Evolutionary conservation across 1,140 invertebrate genomes (phyloP).

Genomic region (Wasmannia auropunctata): DNA sequence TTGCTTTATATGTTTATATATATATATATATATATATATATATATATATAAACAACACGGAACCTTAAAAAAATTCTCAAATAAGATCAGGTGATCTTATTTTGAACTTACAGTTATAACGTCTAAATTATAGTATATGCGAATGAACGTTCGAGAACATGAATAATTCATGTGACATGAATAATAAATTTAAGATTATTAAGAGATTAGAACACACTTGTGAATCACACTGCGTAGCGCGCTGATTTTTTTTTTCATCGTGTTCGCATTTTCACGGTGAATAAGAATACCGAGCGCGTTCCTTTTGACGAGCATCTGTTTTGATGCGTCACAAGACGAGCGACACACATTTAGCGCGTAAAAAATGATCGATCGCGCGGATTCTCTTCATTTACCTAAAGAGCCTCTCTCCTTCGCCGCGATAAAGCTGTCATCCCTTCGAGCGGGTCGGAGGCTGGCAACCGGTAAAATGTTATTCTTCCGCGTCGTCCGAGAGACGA

Average conservation of each 20-base stretch:
- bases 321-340: background rate
- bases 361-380: constrained; percentile 23
- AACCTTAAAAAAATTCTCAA: background rate
- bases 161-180: background rate
- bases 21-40: too few species aligned
- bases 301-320: background rate
- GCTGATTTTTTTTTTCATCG: background rate
- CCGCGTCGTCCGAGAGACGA: constrained; percentile 30
- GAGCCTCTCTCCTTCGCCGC: background rate
- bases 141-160: background rate
- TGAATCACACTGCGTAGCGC: background rate
- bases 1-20: too few species aligned
- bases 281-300: background rate
- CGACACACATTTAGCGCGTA: constrained; percentile 11
- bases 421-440: constrained; percentile 45
- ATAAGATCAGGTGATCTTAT: background rate
- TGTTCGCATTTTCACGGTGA: too few species aligned
- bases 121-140: too few species aligned
- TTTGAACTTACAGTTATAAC: background rate
- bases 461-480: constrained; percentile 59
- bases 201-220: background rate
- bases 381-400: constrained; percentile 43
- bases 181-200: background rate
- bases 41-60: too few species aligned
- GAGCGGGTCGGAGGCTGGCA: constrained; percentile 17